phyloP scores from a whole-genome alignment of 2,113 vertebrate genomes.

The Corapipo altera region DNA sequence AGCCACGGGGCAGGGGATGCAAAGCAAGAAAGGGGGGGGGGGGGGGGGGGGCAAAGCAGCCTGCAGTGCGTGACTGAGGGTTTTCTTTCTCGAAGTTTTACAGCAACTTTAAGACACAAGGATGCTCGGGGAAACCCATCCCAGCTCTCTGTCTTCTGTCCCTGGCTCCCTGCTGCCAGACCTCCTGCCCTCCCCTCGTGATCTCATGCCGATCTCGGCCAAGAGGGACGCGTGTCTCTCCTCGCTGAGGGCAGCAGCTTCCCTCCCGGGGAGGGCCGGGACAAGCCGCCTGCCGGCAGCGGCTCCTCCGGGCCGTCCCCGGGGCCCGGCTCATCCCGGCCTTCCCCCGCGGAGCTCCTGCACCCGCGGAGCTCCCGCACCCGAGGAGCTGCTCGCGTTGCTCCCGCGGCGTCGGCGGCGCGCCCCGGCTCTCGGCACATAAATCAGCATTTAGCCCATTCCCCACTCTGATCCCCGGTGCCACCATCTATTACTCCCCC shows the following conservation, averaged over 20 bases:
- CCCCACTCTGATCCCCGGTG: not conserved
- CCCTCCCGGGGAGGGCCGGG: not conserved
- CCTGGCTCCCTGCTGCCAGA: not conserved
- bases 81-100: not conserved
- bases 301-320: not conserved
- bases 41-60: too few species aligned
- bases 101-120: not conserved
- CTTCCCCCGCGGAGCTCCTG: not conserved
- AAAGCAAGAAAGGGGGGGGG: not conserved
- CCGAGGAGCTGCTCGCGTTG: not conserved
- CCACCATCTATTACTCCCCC: slow-evolving; percentile 14
- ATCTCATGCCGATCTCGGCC: not conserved
- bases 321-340: too few species aligned
- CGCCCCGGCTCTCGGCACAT: not conserved
- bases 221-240: not conserved
- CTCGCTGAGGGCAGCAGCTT: not conserved
- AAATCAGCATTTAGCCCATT: slow-evolving; percentile 28
- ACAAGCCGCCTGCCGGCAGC: not conserved
- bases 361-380: not conserved
- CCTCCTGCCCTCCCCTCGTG: too few species aligned
- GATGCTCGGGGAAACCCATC: not conserved
- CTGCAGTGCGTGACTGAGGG: too few species aligned
- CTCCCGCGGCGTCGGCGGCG: not conserved
- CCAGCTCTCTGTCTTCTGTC: not conserved
- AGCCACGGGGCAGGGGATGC: not conserved